Conservation (phyloP, 2,797 vertebrate genomes). For the Melanogrammus aeglefinus region DNA sequence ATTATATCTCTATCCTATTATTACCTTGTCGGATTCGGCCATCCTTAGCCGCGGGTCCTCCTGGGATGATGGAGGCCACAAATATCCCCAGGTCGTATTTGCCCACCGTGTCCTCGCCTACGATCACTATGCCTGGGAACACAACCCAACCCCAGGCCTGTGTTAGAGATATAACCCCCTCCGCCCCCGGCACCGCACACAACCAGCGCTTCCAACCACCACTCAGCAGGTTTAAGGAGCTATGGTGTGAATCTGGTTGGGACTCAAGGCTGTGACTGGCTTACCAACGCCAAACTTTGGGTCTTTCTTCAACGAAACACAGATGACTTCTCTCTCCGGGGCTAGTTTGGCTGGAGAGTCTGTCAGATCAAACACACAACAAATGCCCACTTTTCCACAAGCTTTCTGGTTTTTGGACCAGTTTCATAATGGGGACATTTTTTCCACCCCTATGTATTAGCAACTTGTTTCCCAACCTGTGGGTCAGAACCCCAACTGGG, state of each 20-base stretch:
- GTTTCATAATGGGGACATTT: not conserved
- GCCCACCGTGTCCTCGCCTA: conserved; percentile 81
- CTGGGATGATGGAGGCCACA: conserved; percentile 83
- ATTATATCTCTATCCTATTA: not conserved
- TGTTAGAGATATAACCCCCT: not conserved
- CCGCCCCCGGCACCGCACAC: not conserved
- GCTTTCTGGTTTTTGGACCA: not conserved
- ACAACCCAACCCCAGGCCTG: conserved; percentile 10
- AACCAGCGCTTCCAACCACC: not conserved
- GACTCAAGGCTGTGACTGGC: conserved; percentile 21
- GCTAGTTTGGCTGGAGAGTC: conserved; percentile 56
- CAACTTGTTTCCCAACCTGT: not conserved
- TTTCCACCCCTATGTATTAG: not conserved
- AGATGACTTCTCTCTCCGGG: conserved; percentile 79
- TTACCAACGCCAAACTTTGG: conserved; percentile 82
- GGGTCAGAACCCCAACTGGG: not conserved
- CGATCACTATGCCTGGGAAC: conserved; percentile 81
- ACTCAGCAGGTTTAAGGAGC: too few species aligned
- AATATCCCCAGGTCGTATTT: conserved; percentile 83
- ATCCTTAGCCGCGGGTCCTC: conserved; percentile 84
- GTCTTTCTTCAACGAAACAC: conserved; percentile 80
- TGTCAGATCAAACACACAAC: conserved; percentile 29
- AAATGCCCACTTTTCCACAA: not conserved
- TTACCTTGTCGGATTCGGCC: conserved; percentile 84
- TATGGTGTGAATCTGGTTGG: too few species aligned